phyloP scores from a whole-genome alignment of 2,797 vertebrate genomes.

The Premnoplex brunnescens region DNA sequence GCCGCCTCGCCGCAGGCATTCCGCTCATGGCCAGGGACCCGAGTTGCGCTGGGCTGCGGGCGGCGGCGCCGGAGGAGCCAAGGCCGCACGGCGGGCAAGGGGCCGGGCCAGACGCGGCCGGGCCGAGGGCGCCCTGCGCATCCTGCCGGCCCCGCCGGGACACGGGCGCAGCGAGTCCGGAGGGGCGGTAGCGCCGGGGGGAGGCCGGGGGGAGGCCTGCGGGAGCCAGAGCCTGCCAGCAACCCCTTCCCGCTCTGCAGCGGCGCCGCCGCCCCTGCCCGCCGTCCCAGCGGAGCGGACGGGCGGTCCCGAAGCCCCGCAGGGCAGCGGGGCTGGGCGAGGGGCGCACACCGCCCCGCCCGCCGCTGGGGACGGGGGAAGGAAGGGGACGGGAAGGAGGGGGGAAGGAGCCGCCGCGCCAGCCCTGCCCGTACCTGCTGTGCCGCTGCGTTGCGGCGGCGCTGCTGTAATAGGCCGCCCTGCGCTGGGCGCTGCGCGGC shows the following conservation, averaged over 20 bases:
- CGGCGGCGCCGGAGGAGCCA: background rate
- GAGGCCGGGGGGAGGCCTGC: background rate
- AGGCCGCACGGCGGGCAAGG: background rate
- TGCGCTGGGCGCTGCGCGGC: constrained; percentile 79
- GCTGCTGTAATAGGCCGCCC: constrained; percentile 81
- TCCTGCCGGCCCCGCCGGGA: background rate
- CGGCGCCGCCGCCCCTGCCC: background rate
- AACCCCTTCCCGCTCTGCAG: background rate
- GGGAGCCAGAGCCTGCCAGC: background rate
- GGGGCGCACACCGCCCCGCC: background rate
- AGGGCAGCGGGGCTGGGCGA: background rate
- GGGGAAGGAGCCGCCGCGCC: background rate
- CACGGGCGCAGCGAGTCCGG: background rate
- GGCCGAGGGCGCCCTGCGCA: background rate
- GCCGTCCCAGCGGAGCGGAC: background rate
- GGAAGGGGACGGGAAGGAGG: no score
- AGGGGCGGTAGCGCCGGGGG: background rate
- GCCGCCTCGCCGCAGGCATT: rapidly evolving
- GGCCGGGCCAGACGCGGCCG: background rate
- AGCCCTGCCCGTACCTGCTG: constrained; percentile 81
- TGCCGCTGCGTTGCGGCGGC: constrained; percentile 74
- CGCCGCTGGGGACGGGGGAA: background rate
- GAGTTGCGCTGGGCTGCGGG: rapidly evolving
- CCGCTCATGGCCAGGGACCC: rapidly evolving
- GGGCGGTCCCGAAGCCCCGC: background rate